These are phyloP conservation scores for Mastacembelus armatus DNA, from an alignment of 2,797 vertebrate species.

Conservation along the genomic window DNA sequence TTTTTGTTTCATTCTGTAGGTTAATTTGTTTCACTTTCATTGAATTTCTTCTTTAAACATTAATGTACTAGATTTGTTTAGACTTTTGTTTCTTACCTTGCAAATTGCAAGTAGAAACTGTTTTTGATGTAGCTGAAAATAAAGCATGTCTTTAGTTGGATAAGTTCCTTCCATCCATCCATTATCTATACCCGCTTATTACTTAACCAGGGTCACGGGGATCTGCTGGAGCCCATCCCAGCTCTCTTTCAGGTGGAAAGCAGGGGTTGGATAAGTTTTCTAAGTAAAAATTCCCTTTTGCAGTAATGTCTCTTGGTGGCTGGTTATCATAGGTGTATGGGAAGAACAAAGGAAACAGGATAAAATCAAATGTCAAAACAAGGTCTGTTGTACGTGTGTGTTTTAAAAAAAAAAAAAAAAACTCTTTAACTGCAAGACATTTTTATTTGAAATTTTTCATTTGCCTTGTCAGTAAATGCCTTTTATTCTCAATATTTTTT, in stretches of 20 bases:
- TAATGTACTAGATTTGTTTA: too few species aligned
- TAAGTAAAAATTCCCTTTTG: not conserved
- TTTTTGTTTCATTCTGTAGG: not conserved
- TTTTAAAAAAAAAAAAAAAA: not conserved
- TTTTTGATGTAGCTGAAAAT: constrained; percentile 3
- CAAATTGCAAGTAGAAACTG: not conserved
- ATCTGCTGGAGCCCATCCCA: too few species aligned
- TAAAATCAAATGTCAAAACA: too few species aligned
- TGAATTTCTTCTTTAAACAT: too few species aligned
- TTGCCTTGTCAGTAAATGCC: not conserved
- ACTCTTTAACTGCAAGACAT: not conserved
- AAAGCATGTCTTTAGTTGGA: too few species aligned
- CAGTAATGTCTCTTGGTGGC: not conserved
- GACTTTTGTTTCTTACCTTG: too few species aligned
- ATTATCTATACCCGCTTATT: too few species aligned
- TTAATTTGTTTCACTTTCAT: not conserved
- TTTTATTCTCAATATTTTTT: constrained; percentile 70
- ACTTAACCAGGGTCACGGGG: too few species aligned
- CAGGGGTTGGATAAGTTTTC: too few species aligned
- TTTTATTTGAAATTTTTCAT: not conserved
- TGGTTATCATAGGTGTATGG: not conserved
- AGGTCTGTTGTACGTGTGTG: not conserved
- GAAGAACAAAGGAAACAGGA: not conserved
- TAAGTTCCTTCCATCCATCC: too few species aligned
- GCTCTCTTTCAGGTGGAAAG: too few species aligned